Base-by-base conservation (phyloP, 1,140 invertebrate genomes). In the Drosophila setifemur region DNA sequence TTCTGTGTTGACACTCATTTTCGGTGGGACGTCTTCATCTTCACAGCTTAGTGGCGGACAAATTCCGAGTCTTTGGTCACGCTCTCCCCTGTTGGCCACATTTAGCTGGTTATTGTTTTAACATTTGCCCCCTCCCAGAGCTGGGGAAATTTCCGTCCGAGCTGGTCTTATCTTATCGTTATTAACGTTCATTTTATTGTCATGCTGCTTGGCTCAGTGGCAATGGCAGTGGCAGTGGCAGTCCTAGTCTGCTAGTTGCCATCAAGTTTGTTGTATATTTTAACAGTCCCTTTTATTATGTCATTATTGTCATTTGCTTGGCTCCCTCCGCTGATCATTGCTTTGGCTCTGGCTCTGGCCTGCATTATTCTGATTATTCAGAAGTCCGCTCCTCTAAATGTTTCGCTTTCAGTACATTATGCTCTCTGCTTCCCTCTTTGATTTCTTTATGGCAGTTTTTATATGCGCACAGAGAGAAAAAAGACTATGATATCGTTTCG, bases 111-210 rank as follows among this genome's bases (percentile, higher is more conserved):
- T 86, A 86, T 86, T 86, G 81, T 86, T 86, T 86, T 86, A 86
- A 86, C 81, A 86, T 86, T 86, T 87, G 63, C 67, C 63, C 55
- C 49, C 48, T 28, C 9, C 42, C 45, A 39, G 50, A 25, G 33
- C 42, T 28, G 7, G 3, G 8, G 29, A 48, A 64, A 64, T 76
- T 48, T 64, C 52, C 67, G 81, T 60, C 74, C 55, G 54, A 64
- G 58, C 53, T 64, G 54, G 70, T 79, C 78, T 79, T 85, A 86
- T 86, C 81, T 86, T 86, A 86, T 86, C 81, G 71, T 86, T 86
- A 86, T 86, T 86, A 86, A 86, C 81, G 81, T 86, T 86, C 63
- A 50, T 86, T 86, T 86, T 86, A 86, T 86, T 86, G 75, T 86
- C 67, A 53, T 86, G 67, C 70, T 67, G 68, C 37, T 55, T 57